Base-by-base conservation (phyloP, 2,888 invertebrate genomes). In the Torymus auratus region DNA sequence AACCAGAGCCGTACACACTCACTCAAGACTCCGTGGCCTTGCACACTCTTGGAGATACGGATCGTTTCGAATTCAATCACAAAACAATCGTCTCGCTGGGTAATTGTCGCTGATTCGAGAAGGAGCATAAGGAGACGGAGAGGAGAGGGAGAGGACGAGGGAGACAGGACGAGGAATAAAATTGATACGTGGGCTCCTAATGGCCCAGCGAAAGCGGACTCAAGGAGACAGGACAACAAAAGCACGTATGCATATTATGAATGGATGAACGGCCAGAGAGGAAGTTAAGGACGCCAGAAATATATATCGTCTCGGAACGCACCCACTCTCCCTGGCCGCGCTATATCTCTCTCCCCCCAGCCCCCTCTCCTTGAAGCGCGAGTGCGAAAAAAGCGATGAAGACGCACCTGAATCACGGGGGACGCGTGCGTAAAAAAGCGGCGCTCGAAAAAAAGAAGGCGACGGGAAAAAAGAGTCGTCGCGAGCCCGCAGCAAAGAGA, bases 111-210 rank as follows among this genome's bases (percentile, higher is more conserved):
- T 12, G 65, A 68, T 65, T 53, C 28, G 55, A 41, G n/a, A 20
- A 28, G 53, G 41, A 15, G 53, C 53, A 17, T 23, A n/a, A 50
- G 61, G 15, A 71, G 15, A 23, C 41, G 41, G 4, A 56, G 56
- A 14, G n/a, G 56, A 14, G 10, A 28, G 20, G 53, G 12, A 15
- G 23, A 15, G 58, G 13, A n/a, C n/a, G 58, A 41, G 50, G 62
- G 23, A 0, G 58, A 58, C 14, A 2, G 50, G 53, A 4, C 58
- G 15, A 75, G 75, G 86, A 88, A 88, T 89, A 88, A 89, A 89
- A 90, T 89, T 90, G 88, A 89, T 89, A 89, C 88, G 88, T 88
- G 87, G 89, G 87, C 86, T 83, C 85, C 86, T 89, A 89, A 89
- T 88, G 89, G 88, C 79, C 85, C 86, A 84, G 87, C 86, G 87